phyloP scores from a whole-genome alignment of 2,797 vertebrate genomes.

The Leucoraja ocellata region DNA sequence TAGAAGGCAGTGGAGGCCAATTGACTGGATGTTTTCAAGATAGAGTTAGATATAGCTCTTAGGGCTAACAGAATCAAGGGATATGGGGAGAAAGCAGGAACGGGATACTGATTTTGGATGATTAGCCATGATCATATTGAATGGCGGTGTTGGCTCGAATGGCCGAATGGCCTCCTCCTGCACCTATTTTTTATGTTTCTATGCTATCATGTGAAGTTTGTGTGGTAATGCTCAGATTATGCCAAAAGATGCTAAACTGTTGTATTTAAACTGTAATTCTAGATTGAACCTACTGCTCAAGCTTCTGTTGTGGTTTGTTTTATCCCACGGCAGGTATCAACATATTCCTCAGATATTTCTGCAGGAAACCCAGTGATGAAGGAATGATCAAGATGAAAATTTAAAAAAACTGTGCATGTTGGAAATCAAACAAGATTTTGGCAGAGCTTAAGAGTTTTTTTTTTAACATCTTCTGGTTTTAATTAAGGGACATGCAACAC shows the following conservation, averaged over 20 bases:
- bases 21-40: no score
- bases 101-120: no score
- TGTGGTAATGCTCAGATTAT: not conserved
- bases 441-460: no score
- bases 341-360: not conserved
- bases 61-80: no score
- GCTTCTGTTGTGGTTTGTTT: not conserved
- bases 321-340: not conserved
- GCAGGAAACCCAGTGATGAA: not conserved
- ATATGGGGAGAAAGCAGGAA: no score
- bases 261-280: not conserved
- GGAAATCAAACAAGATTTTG: not conserved
- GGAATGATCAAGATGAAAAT: not conserved
- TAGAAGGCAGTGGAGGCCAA: no score
- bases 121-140: no score
- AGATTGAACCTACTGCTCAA: not conserved
- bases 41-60: no score
- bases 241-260: not conserved
- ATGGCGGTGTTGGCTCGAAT: no score
- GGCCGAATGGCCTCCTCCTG: no score
- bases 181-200: no score
- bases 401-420: not conserved
- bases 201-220: not conserved
- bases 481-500: not conserved
- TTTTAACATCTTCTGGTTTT: not conserved